Evolutionary conservation across 2,797 vertebrate genomes (phyloP), one percentile per base, ranked within the genome.

Genomic region (Tiaroga cobitis): DNA sequence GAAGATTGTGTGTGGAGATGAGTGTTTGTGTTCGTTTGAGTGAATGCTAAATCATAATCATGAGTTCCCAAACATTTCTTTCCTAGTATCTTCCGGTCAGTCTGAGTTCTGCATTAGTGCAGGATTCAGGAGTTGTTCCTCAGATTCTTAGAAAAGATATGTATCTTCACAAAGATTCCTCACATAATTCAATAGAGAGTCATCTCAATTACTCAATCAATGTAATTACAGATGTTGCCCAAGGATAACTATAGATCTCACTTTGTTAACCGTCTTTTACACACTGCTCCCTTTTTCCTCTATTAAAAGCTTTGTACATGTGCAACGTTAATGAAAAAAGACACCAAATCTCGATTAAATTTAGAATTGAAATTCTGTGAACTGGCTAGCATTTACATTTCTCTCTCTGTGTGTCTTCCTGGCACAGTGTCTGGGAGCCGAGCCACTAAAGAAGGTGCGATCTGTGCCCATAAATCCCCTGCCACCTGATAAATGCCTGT

Each of bases 401-500:
- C 41, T 70, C 41, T 72, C 61, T 59, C 77, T 9, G 2, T 59
- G 13, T 51, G 68, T 84, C 68, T 2, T 69, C 63, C 54, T 65
- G 84, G 65, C 76, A 67, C 11, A 34, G 41, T 59, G 29, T 63
- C 67, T 74, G 76, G 87, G 82, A 82, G 13, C 63, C 7, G 32
- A 78, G 88, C 75, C 88, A 83, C 83, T 88, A 82, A 90, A 86
- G 83, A 87, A 90, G 85, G 89, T 90, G 88, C 49, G 80, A 88
- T 70, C 43, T 72, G 46, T 81, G 80, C 73, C 81, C 69, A 85
- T 90, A 90, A 90, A 90, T 89, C 87, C 81, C 77, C 29, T 63
- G 77, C 82, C 89, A 89, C 88, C 89, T 89, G 89, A 90, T 90
- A 88, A 90, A 90, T 88, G 85, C 77, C 85, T 85, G 77, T 69